These are phyloP conservation scores for Phalacrocorax brasilianus DNA, from an alignment of 2,113 vertebrate species.

Conservation along the genomic window DNA sequence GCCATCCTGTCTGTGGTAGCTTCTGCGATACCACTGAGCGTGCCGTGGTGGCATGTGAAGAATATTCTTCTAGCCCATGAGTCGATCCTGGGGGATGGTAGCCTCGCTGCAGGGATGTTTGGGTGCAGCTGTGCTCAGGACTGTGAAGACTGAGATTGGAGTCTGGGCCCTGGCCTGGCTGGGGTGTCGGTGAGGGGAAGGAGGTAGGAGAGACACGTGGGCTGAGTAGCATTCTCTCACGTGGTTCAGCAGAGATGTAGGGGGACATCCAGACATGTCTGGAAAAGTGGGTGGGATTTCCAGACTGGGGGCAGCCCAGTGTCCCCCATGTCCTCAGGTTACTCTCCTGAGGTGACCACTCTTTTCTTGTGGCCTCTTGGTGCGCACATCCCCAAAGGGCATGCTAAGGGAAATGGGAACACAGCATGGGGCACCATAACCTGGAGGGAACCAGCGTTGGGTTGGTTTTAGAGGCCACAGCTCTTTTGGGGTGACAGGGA, in stretches of 20 bases:
- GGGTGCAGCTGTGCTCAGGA: background rate
- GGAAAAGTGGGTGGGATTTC: background rate
- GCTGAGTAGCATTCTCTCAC: background rate
- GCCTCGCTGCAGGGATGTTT: accelerated
- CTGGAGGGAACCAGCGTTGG: background rate
- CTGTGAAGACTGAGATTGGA: background rate
- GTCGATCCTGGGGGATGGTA: background rate
- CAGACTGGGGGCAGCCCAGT: background rate
- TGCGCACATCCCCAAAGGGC: background rate
- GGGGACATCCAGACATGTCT: background rate
- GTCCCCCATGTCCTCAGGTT: accelerated
- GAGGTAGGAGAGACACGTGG: background rate
- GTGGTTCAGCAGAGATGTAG: background rate
- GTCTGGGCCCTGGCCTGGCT: accelerated
- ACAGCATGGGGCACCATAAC: too few species aligned
- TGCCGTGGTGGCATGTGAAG: accelerated
- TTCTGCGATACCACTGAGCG: accelerated
- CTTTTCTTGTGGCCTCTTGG: background rate
- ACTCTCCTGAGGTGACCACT: accelerated
- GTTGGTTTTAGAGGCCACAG: background rate
- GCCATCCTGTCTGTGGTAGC: background rate
- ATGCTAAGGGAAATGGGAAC: background rate
- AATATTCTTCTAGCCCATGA: background rate
- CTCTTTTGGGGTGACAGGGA: background rate
- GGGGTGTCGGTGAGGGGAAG: background rate